Evolutionary conservation across 2,888 invertebrate species (phyloP).

Genomic region (Acholoe squamosa): DNA sequence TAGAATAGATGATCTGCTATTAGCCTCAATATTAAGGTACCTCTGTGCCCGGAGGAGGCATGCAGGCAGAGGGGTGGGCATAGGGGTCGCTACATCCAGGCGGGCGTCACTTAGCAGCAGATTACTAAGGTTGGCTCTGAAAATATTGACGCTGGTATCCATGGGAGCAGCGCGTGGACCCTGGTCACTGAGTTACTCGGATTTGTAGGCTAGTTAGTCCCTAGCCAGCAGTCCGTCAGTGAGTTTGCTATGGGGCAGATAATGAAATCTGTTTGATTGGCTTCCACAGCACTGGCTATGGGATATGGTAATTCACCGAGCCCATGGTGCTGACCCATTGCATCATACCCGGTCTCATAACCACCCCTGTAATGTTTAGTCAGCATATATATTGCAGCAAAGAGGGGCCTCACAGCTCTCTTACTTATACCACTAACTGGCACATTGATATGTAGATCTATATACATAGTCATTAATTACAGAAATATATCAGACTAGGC

Average conservation of each 20-base stretch:
- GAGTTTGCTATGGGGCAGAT: background rate
- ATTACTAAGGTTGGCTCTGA: background rate
- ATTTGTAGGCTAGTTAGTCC: background rate
- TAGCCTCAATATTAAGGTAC: background rate
- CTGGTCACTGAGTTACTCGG: background rate
- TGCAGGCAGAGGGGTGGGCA: background rate
- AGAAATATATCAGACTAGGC: too few species aligned
- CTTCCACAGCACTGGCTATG: background rate
- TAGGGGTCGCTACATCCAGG: background rate
- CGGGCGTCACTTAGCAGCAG: slow-evolving; percentile 21
- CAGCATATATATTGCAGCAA: too few species aligned
- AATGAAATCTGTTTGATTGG: slow-evolving; percentile 31
- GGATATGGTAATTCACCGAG: background rate
- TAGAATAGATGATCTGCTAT: background rate
- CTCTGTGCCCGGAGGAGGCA: background rate
- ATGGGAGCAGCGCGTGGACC: background rate
- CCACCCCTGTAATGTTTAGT: too few species aligned
- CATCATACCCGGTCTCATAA: background rate
- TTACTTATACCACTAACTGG: too few species aligned
- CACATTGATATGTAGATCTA: too few species aligned
- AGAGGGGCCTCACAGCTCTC: too few species aligned
- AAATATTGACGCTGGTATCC: slow-evolving; percentile 14
- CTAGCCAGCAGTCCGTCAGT: background rate
- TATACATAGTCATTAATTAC: too few species aligned
- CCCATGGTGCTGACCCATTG: background rate